phyloP scores from a whole-genome alignment of 2,113 vertebrate genomes.

The Tautogolabrus adspersus region DNA sequence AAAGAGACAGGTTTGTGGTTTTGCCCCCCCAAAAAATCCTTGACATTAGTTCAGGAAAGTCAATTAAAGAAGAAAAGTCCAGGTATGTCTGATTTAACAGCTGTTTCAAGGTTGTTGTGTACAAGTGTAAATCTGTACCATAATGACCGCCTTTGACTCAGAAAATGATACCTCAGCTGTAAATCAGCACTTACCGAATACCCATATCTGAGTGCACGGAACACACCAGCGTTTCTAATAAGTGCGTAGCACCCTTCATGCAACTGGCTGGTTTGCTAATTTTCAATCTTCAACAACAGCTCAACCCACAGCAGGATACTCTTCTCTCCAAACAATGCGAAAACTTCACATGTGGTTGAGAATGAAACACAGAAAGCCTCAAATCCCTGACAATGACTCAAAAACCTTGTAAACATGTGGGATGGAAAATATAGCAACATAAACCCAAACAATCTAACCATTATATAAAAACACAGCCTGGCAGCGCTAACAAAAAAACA shows the following conservation, averaged over 20 bases:
- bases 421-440: conserved; percentile 64
- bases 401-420: conserved; percentile 56
- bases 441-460: conserved; percentile 53
- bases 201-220: not conserved
- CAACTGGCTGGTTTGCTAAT: not conserved
- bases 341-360: not conserved
- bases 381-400: conserved; percentile 26
- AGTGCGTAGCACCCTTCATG: not conserved
- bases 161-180: not conserved
- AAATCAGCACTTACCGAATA: too few species aligned
- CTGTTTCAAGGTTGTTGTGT: not conserved
- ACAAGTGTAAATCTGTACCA: not conserved
- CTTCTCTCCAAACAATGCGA: conserved; percentile 6
- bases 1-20: too few species aligned
- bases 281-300: not conserved
- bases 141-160: not conserved
- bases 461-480: conserved; percentile 55
- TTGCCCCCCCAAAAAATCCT: too few species aligned
- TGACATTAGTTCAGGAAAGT: too few species aligned
- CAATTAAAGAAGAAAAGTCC: too few species aligned
- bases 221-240: not conserved
- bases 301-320: conserved; percentile 3
- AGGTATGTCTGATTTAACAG: not conserved
- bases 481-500: conserved; percentile 77
- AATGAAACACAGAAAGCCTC: conserved; percentile 4